These are phyloP conservation scores for Drosophila subpulchrella DNA, from an alignment of 1,140 invertebrate species.

Conservation along the genomic window DNA sequence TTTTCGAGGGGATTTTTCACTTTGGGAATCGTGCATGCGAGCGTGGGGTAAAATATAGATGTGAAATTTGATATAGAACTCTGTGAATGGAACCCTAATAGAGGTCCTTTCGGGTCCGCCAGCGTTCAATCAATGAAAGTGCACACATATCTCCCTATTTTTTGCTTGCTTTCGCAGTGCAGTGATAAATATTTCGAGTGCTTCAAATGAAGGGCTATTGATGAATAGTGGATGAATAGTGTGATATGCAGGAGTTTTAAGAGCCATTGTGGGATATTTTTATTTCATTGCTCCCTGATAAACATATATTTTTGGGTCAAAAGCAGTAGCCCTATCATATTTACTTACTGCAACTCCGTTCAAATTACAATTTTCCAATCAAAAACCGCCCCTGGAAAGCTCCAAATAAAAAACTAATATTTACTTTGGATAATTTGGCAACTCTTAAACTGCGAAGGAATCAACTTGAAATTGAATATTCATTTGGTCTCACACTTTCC, in stretches of 20 bases:
- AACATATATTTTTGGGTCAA: background rate
- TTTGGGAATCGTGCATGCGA: slow-evolving; percentile 40
- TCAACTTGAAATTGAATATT: slow-evolving; percentile 70
- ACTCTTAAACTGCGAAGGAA: slow-evolving; percentile 25
- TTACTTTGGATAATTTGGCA: slow-evolving; percentile 21
- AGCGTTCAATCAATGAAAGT: slow-evolving; percentile 62
- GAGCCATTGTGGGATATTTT: background rate
- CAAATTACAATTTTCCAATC: slow-evolving; percentile 22
- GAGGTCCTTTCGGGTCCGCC: slow-evolving; percentile 28
- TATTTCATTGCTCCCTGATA: background rate
- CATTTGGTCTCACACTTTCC: slow-evolving; percentile 41
- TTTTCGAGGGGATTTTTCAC: slow-evolving; percentile 37
- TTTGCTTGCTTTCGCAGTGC: slow-evolving; percentile 8
- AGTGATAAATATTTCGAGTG: slow-evolving; percentile 46
- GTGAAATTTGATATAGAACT: slow-evolving; percentile 63
- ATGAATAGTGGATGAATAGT: slow-evolving; percentile 12
- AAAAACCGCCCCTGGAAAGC: slow-evolving; percentile 19
- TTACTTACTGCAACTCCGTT: background rate
- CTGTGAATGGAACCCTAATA: slow-evolving; percentile 44
- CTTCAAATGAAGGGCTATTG: slow-evolving; percentile 33
- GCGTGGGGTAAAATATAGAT: slow-evolving; percentile 67
- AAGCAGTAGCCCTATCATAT: background rate
- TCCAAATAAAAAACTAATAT: slow-evolving; percentile 10
- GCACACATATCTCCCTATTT: slow-evolving; percentile 29
- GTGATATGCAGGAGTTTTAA: slow-evolving; percentile 10